Percentiles rank a stretch among this genome's conserved stretches.
These are phyloP conservation scores for Mustelus asterias DNA, from an alignment of 2,113 vertebrate genomes.

Conservation along the genomic window DNA sequence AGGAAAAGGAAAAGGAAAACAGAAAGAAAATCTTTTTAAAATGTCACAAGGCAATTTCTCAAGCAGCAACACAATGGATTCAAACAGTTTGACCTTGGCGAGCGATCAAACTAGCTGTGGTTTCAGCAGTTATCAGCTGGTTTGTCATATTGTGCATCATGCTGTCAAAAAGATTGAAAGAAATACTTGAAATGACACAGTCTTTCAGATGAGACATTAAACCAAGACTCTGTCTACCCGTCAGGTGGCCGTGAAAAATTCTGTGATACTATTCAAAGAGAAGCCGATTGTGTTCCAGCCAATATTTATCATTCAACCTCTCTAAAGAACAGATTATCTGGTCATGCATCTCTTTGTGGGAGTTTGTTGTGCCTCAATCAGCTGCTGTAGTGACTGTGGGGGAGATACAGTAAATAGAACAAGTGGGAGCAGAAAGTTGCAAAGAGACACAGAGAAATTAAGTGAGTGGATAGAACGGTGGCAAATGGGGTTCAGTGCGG, in stretches of 20 bases:
- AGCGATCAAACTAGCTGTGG: not conserved
- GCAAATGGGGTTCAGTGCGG: not conserved
- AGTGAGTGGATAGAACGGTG: not conserved
- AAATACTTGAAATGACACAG: not conserved
- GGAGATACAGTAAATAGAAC: not conserved
- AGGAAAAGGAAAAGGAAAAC: not conserved
- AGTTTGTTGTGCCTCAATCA: not conserved
- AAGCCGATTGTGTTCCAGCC: not conserved
- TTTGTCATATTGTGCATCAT: not conserved
- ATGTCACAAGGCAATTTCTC: constrained; percentile 4
- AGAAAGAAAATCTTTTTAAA: not conserved
- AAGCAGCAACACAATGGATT: not conserved
- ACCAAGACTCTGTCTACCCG: not conserved
- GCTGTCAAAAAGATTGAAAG: constrained; percentile 4
- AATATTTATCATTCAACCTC: not conserved
- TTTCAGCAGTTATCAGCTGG: constrained; percentile 1
- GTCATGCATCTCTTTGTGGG: not conserved
- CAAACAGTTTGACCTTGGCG: not conserved
- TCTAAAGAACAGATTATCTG: not conserved
- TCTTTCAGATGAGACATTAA: not conserved
- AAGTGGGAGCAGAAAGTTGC: not conserved
- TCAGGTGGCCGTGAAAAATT: not conserved
- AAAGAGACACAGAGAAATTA: not conserved
- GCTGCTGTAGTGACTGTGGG: not conserved
- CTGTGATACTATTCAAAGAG: not conserved